phyloP scores from a whole-genome alignment of 2,797 vertebrate genomes.

The Peromyscus melanophrys region DNA sequence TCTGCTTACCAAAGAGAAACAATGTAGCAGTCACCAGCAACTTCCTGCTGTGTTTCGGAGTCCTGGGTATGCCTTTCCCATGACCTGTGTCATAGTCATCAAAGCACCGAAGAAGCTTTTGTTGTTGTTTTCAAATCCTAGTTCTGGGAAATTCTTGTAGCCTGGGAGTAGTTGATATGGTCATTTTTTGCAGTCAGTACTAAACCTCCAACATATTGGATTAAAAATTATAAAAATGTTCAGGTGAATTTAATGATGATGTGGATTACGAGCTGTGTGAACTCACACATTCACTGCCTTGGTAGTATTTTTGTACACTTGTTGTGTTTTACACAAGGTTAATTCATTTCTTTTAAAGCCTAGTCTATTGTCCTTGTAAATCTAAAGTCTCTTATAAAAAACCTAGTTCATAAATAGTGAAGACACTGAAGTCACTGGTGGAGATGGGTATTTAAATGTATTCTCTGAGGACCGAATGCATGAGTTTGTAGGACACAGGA shows the following conservation, averaged over 20 bases:
- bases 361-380: background rate
- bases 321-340: background rate
- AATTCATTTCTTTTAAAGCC: background rate
- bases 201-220: background rate
- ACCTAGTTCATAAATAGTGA: background rate
- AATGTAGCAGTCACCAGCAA: background rate
- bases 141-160: background rate
- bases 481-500: background rate
- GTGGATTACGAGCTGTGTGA: background rate
- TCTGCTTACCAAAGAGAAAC: background rate
- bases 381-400: background rate
- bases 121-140: background rate
- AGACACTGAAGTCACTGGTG: background rate
- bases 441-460: background rate
- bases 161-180: background rate
- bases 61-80: background rate
- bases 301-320: background rate
- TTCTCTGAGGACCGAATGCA: background rate
- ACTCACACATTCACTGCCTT: background rate
- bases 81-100: background rate
- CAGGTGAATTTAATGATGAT: background rate
- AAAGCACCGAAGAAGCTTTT: background rate
- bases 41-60: background rate
- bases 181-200: background rate
- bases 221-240: conserved; percentile 1